Percentiles rank a stretch among this genome's conserved stretches.
These are phyloP conservation scores for Mus minutoides DNA, from an alignment of 2,797 vertebrate genomes.

Conservation along the genomic window DNA sequence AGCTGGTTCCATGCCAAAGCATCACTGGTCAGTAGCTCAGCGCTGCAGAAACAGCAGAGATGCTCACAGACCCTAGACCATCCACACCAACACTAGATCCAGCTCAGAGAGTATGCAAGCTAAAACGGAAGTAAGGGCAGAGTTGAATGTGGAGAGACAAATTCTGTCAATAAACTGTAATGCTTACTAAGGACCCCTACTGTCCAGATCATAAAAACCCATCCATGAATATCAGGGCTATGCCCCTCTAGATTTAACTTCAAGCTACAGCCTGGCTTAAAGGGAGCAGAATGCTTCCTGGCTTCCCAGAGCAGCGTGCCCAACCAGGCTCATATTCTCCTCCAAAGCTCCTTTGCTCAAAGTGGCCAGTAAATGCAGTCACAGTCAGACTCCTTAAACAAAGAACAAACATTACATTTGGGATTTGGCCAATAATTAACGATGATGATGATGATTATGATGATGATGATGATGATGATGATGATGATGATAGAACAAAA, in stretches of 20 bases:
- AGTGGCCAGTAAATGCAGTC: conserved; percentile 14
- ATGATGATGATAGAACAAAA: accelerated
- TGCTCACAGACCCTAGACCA: background rate
- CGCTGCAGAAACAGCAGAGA: background rate
- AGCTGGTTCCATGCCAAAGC: background rate
- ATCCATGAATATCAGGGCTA: background rate
- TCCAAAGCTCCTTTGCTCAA: background rate
- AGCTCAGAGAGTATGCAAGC: accelerated
- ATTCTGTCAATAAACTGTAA: background rate
- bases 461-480: background rate
- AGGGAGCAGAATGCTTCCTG: background rate
- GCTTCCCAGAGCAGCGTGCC: background rate
- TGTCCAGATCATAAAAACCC: background rate
- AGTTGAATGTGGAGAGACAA: background rate
- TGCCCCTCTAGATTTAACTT: background rate
- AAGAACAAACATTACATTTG: conserved; percentile 21
- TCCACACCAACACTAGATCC: background rate
- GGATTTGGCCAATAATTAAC: background rate
- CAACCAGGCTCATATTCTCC: background rate
- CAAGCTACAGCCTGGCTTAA: background rate
- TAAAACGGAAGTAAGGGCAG: background rate
- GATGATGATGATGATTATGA: background rate
- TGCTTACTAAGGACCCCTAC: background rate
- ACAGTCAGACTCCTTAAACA: conserved; percentile 9
- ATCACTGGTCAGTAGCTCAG: background rate